Evolutionary conservation across 1,140 invertebrate genomes (phyloP).

Genomic region (Cryptotermes secundus): DNA sequence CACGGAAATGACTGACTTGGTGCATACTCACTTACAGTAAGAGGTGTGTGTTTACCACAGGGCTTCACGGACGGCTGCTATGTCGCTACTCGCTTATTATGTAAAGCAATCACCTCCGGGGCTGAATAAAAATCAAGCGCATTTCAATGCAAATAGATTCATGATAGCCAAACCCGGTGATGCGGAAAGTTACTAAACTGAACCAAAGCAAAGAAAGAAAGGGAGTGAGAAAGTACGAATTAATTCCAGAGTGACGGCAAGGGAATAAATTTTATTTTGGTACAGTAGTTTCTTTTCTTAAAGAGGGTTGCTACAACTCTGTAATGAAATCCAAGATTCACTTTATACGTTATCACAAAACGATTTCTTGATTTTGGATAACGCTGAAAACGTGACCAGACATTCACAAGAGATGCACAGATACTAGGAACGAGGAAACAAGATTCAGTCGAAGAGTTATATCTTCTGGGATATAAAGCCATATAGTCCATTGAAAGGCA

Average conservation of each 20-base stretch:
- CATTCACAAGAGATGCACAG: too few species aligned
- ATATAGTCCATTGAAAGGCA: too few species aligned
- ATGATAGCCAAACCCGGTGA: neutral
- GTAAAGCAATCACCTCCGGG: neutral
- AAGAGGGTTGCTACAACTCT: neutral
- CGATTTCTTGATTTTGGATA: too few species aligned
- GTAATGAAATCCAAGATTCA: neutral
- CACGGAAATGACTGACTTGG: neutral
- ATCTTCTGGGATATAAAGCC: too few species aligned
- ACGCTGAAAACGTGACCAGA: too few species aligned
- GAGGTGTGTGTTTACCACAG: neutral
- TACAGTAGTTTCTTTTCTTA: neutral
- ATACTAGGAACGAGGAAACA: too few species aligned
- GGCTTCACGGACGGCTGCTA: neutral
- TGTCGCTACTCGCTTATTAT: neutral
- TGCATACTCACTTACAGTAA: neutral
- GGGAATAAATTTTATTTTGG: neutral
- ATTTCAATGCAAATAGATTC: neutral
- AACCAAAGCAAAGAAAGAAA: too few species aligned
- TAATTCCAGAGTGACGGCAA: neutral
- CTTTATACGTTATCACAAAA: too few species aligned
- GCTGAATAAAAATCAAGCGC: neutral
- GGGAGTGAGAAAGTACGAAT: neutral
- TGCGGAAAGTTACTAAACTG: neutral
- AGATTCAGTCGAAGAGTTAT: too few species aligned